Percentiles rank a stretch among this genome's conserved stretches.
phyloP scores from a whole-genome alignment of 1,140 invertebrate species.

The Tetramorium simillimum region DNA sequence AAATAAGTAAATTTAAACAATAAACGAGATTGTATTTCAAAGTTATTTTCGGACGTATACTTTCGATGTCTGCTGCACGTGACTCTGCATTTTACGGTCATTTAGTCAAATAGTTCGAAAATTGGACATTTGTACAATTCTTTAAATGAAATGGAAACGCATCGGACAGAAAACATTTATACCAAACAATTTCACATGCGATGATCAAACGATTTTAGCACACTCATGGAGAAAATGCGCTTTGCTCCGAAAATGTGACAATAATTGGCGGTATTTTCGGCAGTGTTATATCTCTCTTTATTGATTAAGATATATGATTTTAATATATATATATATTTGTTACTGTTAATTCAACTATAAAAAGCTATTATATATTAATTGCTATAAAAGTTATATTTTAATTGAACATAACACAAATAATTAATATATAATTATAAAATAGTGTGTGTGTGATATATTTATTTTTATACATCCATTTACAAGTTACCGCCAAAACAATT shows the following conservation, averaged over 20 bases:
- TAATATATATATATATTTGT: not conserved
- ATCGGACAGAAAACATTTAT: slow-evolving; percentile 53
- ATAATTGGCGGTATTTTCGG: slow-evolving; percentile 34
- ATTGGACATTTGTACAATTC: slow-evolving; percentile 28
- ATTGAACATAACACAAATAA: slow-evolving; percentile 34
- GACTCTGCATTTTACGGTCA: slow-evolving; percentile 40
- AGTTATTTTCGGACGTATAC: slow-evolving; percentile 37
- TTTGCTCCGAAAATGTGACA: slow-evolving; percentile 2
- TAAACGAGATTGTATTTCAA: slow-evolving; percentile 6
- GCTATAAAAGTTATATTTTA: too few relatives aligned
- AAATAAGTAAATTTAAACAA: slow-evolving; percentile 44
- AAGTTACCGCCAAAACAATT: not conserved
- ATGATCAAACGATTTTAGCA: slow-evolving; percentile 52
- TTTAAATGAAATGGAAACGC: slow-evolving; percentile 54
- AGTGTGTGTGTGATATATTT: not conserved
- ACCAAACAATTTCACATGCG: slow-evolving; percentile 44
- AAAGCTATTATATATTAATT: not conserved
- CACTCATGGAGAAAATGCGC: slow-evolving; percentile 30
- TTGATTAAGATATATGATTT: slow-evolving; percentile 9
- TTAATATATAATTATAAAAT: slow-evolving; percentile 3
- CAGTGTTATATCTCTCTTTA: not conserved
- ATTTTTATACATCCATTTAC: not conserved
- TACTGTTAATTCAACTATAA: slow-evolving; percentile 7
- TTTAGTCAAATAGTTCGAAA: slow-evolving; percentile 53
- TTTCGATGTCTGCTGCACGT: slow-evolving; percentile 15